Conservation (phyloP, 2,113 vertebrate species). For the Calcarius ornatus region DNA sequence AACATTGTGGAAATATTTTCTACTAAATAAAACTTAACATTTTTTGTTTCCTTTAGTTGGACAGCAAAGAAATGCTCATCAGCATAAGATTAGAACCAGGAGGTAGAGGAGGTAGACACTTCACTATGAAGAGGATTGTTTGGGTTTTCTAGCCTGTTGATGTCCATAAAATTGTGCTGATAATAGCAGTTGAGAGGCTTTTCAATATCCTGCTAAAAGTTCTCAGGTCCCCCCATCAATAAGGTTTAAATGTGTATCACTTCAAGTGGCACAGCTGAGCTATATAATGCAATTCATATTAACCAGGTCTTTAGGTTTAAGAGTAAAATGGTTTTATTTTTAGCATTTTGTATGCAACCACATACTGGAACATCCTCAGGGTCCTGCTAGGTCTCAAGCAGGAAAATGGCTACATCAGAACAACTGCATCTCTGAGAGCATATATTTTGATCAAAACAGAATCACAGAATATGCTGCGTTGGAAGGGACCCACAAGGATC, state of each 20-base stretch:
- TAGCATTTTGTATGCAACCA: neutral
- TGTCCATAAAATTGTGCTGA: neutral
- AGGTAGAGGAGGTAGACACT: neutral
- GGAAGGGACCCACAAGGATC: neutral
- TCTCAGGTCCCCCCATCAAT: neutral
- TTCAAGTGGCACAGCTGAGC: neutral
- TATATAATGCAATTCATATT: neutral
- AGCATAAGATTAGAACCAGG: neutral
- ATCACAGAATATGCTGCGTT: neutral
- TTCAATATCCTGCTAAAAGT: neutral
- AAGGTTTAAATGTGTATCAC: neutral
- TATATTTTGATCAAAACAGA: neutral
- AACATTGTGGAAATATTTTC: neutral
- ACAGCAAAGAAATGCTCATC: neutral
- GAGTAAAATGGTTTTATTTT: neutral
- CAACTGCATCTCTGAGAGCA: rapidly evolving
- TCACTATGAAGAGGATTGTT: neutral
- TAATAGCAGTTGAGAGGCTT: neutral
- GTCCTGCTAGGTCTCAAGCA: neutral
- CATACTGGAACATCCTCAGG: neutral
- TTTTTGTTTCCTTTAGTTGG: neutral
- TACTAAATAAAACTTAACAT: neutral
- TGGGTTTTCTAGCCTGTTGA: neutral
- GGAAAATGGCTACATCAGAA: neutral
- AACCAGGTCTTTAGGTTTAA: neutral